Evolutionary conservation across 1,140 invertebrate species (phyloP), one percentile per base, ranked within the genome.

Genomic region (Listronotus bonariensis): DNA sequence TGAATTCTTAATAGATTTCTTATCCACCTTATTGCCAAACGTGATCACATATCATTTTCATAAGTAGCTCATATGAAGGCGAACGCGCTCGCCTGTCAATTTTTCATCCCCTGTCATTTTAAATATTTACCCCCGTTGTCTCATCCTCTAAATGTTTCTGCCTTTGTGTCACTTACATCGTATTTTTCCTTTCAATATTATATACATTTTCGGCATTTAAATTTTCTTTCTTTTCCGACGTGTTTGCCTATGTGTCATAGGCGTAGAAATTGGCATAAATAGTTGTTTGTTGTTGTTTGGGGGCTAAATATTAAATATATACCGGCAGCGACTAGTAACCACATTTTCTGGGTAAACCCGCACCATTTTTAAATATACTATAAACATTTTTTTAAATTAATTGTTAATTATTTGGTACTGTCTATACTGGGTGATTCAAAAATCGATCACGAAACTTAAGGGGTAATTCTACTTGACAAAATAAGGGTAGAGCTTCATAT

Each of bases 111-210:
- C 38, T 42, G 53, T 56, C 53, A 56, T 43, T 56, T 56, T 56
- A 56, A 56, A 56, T 56, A 56, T 56, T 56, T 56, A 56, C 53
- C 53, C 53, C 55, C 55, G 10, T 46, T 57, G 53, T 56, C 40
- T 56, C 53, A 56, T 56, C 53, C 53, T 20, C 38, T 56, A 56
- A 56, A 56, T 56, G 53, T 41, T 56, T 26, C 41, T 56, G 53
- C 40, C 53, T 56, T 56, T 56, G 40, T 56, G 53, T 56, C 53
- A 56, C 53, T 56, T 56, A 53, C 17, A 32, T 9, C 36, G 53
- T 56, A 56, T 56, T 56, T 53, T 43, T 56, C 53, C 53, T 56
- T 43, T 56, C 53, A 56, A 56, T 56, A 56, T 43, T 56, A 56
- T 56, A 56, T 43, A 56, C 53, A 56, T 56, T 43, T 43, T 56